These are phyloP conservation scores for Psophia crepitans DNA, from an alignment of 2,113 vertebrate genomes.

Conservation along the genomic window DNA sequence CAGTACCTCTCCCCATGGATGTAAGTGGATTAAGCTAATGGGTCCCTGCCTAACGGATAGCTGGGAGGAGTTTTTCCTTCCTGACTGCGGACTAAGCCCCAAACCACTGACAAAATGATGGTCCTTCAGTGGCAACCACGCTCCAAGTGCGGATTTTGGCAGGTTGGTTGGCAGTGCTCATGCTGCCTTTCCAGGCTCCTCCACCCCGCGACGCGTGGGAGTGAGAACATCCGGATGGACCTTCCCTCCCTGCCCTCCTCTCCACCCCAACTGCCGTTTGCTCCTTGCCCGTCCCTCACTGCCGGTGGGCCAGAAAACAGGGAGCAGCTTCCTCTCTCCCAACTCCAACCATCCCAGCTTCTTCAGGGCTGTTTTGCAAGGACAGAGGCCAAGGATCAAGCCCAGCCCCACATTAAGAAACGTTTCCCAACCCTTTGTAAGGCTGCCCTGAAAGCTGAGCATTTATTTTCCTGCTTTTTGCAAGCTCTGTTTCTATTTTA, in stretches of 20 bases:
- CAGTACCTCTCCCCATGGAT: rapidly evolving
- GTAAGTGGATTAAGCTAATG: background rate
- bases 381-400: background rate
- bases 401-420: slow-evolving; percentile 2
- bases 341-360: background rate
- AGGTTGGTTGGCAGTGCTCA: background rate
- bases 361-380: background rate
- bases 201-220: background rate
- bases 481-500: background rate
- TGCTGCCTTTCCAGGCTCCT: background rate
- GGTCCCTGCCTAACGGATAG: background rate
- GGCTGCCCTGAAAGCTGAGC: background rate
- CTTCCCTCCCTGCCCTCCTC: background rate
- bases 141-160: background rate
- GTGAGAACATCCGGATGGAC: background rate
- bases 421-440: background rate
- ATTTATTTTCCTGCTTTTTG: background rate
- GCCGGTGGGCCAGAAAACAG: background rate
- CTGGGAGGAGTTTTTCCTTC: background rate
- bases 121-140: background rate
- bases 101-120: background rate
- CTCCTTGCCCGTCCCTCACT: background rate
- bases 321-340: slow-evolving; percentile 16
- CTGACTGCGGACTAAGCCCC: background rate
- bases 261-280: background rate